Evolutionary conservation across 2,888 invertebrate genomes (phyloP), one percentile per base, ranked within the genome.

Genomic region (Nematopogon swammerdamellus): DNA sequence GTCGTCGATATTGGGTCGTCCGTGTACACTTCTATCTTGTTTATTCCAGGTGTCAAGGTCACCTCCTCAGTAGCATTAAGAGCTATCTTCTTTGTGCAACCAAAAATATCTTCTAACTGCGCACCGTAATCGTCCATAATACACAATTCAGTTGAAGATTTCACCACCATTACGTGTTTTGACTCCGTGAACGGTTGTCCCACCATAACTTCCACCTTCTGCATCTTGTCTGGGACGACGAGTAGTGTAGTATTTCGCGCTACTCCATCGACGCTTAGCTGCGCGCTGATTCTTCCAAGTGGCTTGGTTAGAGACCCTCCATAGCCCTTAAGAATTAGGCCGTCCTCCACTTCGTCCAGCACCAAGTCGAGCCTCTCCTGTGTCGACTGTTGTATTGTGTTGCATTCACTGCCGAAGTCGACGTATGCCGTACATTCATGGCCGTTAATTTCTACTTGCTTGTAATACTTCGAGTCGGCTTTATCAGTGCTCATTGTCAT

Each of bases 61-160:
- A 36, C 25, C 19, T 51, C 45, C 3, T 2, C 17, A 11, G 44
- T 16, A 2, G 51, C 49, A 44, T 48, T 51, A n/a, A 53, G 48
- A 10, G 29, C 14, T 4, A 52, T 20, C 17, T 51, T 52, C 17
- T 50, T 30, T 17, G 47, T 45, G 11, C 17, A 44, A 25, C 10
- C 25, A 25, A 4, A 25, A 8, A 52, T 19, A 17, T 53, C 50
- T 2, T n/a, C n/a, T n/a, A n/a, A n/a, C n/a, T n/a, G n/a, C n/a
- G n/a, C n/a, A 48, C 5, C 5, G 53, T 8, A n/a, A 49, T 29
- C 5, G 25, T 25, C 0, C 49, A 11, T 8, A 49, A 11, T 18
- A 46, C 19, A 8, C 47, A 46, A 5, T 54, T 49, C 48, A 46
- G 51, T 17, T 53, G 53, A 30, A 10, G 54, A 53, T 43, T 54